Evolutionary conservation across 2,888 invertebrate species (phyloP).

Genomic region (Zygothrica quintamaculata): DNA sequence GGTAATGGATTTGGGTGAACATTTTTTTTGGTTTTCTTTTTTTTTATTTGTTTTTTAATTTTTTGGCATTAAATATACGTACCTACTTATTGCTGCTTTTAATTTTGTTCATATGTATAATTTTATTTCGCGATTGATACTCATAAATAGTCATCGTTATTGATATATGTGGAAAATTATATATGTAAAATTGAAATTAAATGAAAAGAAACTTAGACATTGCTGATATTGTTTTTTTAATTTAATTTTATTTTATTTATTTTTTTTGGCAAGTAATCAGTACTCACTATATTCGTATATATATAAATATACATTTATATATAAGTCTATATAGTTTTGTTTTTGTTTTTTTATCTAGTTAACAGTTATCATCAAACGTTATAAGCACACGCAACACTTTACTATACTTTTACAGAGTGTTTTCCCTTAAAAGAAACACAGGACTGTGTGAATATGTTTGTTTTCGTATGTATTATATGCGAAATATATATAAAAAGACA

Average conservation of each 20-base stretch:
- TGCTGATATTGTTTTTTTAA: slow-evolving; percentile 44
- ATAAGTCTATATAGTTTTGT: slow-evolving; percentile 19
- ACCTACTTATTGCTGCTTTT: slow-evolving; percentile 44
- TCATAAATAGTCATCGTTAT: slow-evolving; percentile 84
- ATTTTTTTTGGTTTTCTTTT: slow-evolving; percentile 12
- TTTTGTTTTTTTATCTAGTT: slow-evolving; percentile 31
- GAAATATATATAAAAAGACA: no score
- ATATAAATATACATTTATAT: slow-evolving; percentile 6
- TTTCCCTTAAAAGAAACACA: slow-evolving; percentile 8
- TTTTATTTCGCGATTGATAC: slow-evolving; percentile 58
- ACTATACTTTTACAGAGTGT: slow-evolving; percentile 73
- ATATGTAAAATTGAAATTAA: slow-evolving; percentile 66
- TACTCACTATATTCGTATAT: slow-evolving; percentile 23
- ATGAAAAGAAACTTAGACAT: slow-evolving; percentile 60
- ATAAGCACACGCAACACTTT: slow-evolving; percentile 69
- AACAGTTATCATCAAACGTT: slow-evolving; percentile 37
- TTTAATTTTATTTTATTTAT: slow-evolving; percentile 19
- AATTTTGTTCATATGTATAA: slow-evolving; percentile 23
- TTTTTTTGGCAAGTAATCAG: slow-evolving; percentile 41
- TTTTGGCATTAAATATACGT: slow-evolving; percentile 21
- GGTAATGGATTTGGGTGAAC: slow-evolving; percentile 36
- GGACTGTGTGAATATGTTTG: slow-evolving; percentile 36
- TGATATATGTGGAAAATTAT: slow-evolving; percentile 82
- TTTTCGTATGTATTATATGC: slow-evolving; percentile 27
- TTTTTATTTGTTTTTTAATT: slow-evolving; percentile 31